A percentile compares a stretch with the other conserved stretches of the same genome.
Conservation (phyloP, 2,888 invertebrate genomes). For the Chaetogeoica ovagalla region DNA sequence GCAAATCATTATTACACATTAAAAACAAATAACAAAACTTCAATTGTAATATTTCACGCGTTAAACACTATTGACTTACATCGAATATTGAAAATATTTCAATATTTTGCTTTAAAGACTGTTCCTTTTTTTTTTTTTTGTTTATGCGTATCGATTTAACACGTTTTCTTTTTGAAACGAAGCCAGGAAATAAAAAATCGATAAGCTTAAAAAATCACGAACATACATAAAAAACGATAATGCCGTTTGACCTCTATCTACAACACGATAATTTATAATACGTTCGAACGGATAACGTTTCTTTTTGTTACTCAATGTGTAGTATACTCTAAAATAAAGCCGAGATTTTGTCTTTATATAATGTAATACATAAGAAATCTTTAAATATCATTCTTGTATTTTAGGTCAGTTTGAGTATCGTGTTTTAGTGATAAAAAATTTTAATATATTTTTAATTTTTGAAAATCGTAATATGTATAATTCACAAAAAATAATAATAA, state of each 20-base stretch:
- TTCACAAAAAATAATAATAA: too few relatives aligned
- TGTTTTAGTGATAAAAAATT: too few relatives aligned
- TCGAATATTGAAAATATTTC: constrained; percentile 12
- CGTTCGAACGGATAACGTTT: background rate
- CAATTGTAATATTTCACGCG: too few relatives aligned
- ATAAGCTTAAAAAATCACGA: constrained; percentile 8
- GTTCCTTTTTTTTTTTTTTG: background rate
- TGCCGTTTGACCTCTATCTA: background rate
- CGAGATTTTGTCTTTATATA: background rate
- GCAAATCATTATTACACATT: too few relatives aligned
- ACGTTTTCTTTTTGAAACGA: constrained; percentile 6
- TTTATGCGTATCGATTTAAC: background rate
- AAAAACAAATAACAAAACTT: too few relatives aligned
- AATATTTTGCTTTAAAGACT: background rate
- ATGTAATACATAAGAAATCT: too few relatives aligned
- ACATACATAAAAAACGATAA: constrained; percentile 12
- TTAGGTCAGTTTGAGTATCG: too few relatives aligned
- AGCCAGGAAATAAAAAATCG: constrained; percentile 28
- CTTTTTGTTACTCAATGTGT: background rate
- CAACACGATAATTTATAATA: constrained; percentile 19
- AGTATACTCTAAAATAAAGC: constrained; percentile 6
- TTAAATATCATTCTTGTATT: too few relatives aligned
- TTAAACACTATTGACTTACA: background rate
- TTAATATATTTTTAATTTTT: too few relatives aligned
- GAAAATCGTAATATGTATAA: too few relatives aligned